Evolutionary conservation across 2,888 invertebrate genomes (phyloP).

Genomic region (Tinea pellionella): DNA sequence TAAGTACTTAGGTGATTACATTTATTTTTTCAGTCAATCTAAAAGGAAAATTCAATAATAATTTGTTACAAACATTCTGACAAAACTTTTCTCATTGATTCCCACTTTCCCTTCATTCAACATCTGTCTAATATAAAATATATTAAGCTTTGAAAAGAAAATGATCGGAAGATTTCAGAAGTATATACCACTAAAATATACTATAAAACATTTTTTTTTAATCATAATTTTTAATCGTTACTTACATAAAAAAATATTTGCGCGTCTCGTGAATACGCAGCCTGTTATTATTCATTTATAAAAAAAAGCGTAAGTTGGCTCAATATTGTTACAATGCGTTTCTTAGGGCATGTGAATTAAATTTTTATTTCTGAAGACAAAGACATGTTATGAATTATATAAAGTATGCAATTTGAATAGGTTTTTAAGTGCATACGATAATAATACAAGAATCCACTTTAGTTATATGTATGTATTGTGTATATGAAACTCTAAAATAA

Average conservation of each 20-base stretch:
- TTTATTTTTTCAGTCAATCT: neutral
- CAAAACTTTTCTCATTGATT: conserved; percentile 1
- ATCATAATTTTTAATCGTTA: no score
- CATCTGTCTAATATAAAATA: neutral
- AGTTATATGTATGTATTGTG: conserved; percentile 20
- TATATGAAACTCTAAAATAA: conserved; percentile 43
- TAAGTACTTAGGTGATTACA: no score
- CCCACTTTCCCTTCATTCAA: neutral
- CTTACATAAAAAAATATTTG: no score
- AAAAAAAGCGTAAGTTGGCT: no score
- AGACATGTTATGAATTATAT: no score
- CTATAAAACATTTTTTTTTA: no score
- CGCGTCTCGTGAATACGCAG: no score
- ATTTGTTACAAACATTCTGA: neutral
- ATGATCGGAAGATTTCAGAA: neutral
- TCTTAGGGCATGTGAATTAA: no score
- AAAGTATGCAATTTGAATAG: conserved; percentile 21
- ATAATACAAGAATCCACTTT: conserved; percentile 26
- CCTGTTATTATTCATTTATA: no score
- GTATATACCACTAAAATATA: neutral
- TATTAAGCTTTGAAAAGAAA: neutral
- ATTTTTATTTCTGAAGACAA: no score
- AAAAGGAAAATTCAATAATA: neutral
- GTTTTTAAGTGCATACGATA: conserved; percentile 39
- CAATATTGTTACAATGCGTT: no score